Evolutionary conservation across 2,888 invertebrate genomes (phyloP).

Genomic region (Acronicta psi): DNA sequence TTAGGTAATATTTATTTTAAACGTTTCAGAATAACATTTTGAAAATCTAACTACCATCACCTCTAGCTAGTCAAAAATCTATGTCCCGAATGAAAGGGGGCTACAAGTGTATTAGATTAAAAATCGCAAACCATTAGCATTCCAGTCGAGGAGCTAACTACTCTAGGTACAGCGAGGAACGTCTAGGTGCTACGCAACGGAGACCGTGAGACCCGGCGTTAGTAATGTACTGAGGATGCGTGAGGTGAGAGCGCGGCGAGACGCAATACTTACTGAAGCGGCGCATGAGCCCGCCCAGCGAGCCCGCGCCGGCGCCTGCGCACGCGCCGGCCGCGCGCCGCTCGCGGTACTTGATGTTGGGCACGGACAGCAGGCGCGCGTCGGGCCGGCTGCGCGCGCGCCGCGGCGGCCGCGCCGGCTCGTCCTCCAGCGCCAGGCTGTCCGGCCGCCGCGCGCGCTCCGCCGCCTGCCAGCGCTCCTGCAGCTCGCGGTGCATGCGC

Average conservation of each 20-base stretch:
- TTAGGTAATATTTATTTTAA: constrained; percentile 15
- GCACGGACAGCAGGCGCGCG: constrained; percentile 93
- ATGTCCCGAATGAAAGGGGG: constrained; percentile 65
- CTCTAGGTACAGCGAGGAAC: constrained; percentile 73
- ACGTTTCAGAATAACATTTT: constrained; percentile 51
- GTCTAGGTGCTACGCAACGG: constrained; percentile 67
- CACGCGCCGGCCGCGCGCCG: constrained; percentile 89
- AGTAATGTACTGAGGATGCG: constrained; percentile 52
- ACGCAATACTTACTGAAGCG: constrained; percentile 95
- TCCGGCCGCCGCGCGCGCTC: constrained; percentile 72
- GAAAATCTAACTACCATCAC: constrained; percentile 81
- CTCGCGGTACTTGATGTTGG: constrained; percentile 91
- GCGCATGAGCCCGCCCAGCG: constrained; percentile 93
- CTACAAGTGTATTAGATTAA: constrained; percentile 73
- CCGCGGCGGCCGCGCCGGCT: constrained; percentile 72
- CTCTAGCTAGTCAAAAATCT: constrained; percentile 76
- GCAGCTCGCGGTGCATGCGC: constrained; percentile 83
- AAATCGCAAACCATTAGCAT: constrained; percentile 83
- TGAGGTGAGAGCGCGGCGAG: constrained; percentile 61
- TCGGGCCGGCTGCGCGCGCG: constrained; percentile 82
- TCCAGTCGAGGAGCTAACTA: constrained; percentile 78
- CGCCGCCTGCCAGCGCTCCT: constrained; percentile 79
- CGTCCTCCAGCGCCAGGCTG: constrained; percentile 87
- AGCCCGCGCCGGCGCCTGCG: constrained; percentile 76
- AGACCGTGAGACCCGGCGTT: constrained; percentile 64